Conservation (phyloP, 2,113 vertebrate species). For the Malurus elegans region DNA sequence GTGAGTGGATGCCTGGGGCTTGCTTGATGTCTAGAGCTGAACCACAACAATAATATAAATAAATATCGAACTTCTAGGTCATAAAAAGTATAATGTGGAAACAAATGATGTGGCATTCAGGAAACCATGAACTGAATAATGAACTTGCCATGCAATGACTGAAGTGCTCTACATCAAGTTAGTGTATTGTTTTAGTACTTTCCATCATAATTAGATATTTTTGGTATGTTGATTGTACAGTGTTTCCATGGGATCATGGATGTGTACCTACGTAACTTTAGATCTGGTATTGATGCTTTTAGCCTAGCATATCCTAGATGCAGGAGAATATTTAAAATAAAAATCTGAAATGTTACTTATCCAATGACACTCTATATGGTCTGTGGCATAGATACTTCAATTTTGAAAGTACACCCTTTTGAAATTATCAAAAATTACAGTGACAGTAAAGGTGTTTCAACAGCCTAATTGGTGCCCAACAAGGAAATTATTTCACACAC, state of each 20-base stretch:
- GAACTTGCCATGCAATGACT: not conserved
- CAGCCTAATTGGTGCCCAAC: not conserved
- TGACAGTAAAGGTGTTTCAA: not conserved
- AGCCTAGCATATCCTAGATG: not conserved
- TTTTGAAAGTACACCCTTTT: not conserved
- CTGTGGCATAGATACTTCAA: not conserved
- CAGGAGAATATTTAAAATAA: not conserved
- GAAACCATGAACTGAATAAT: not conserved
- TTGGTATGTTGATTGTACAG: not conserved
- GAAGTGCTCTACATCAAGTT: not conserved
- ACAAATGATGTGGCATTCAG: not conserved
- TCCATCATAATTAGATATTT: not conserved
- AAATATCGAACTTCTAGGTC: not conserved
- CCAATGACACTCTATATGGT: not conserved
- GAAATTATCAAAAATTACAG: not conserved
- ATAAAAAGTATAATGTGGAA: not conserved
- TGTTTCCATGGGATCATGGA: not conserved
- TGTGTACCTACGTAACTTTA: not conserved
- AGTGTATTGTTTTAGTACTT: not conserved
- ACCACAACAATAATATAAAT: not conserved
- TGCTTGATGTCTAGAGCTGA: not conserved
- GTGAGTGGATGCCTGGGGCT: not conserved
- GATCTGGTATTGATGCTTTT: not conserved
- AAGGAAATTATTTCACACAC: not conserved
- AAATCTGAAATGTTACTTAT: not conserved